Evolutionary conservation across 1,140 invertebrate genomes (phyloP).

Genomic region (Mercenaria mercenaria): DNA sequence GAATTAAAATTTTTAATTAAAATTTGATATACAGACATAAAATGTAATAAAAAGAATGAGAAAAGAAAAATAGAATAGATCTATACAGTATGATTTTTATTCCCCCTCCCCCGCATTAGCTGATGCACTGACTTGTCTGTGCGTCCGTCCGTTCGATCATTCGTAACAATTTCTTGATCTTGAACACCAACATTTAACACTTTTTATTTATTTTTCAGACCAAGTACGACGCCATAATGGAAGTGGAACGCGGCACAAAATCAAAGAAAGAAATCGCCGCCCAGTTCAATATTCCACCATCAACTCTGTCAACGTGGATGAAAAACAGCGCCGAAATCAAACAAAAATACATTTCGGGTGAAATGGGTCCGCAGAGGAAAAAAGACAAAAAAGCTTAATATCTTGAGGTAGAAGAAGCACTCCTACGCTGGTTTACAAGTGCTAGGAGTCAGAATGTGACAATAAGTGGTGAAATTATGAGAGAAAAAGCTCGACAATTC

Average conservation of each 20-base stretch:
- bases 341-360: slow-evolving; percentile 13
- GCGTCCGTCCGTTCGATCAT: no score
- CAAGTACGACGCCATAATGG: slow-evolving; percentile 34
- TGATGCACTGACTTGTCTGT: no score
- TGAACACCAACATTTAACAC: no score
- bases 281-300: slow-evolving; percentile 19
- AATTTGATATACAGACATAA: no score
- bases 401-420: slow-evolving; percentile 40
- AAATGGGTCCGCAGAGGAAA: slow-evolving; percentile 23
- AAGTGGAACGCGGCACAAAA: slow-evolving; percentile 40
- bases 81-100: no score
- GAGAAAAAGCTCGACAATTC: slow-evolving; percentile 27
- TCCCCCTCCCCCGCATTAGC: no score
- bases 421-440: slow-evolving; percentile 57
- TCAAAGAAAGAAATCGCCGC: slow-evolving; percentile 51
- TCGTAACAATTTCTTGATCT: no score
- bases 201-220: not conserved
- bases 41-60: no score
- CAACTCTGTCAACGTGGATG: slow-evolving; percentile 46
- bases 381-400: not conserved
- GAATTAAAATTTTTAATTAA: no score
- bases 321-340: slow-evolving; percentile 50
- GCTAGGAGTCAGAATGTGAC: slow-evolving; percentile 32
- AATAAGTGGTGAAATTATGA: slow-evolving; percentile 31
- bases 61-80: no score